Evolutionary conservation across 2,113 vertebrate species (phyloP), one percentile per base, ranked within the genome.

Genomic region (Theristicus caerulescens): DNA sequence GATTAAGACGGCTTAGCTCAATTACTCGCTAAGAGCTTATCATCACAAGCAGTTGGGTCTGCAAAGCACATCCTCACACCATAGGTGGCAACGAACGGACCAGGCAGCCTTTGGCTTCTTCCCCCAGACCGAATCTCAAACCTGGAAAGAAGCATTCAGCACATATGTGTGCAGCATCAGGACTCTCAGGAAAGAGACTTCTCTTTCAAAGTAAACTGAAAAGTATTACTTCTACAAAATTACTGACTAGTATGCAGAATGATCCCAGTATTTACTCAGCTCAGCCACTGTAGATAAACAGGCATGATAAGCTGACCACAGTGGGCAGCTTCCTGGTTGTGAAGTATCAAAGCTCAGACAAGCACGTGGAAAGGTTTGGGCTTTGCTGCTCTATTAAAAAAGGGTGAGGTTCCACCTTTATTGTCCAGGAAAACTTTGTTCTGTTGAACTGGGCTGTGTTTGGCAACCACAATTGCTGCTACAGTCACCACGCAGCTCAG

Each of bases 31-130:
- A 34, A 55, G 24, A 57, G 58, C 10, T 29, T 54, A 31, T 54
- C 16, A 6, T 34, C 42, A 22, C 18, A 34, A 32, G 65, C 18
- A 32, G 59, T 49, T 42, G 25, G 17, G 32, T 40, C 47, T 82
- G 71, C 49, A 42, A 16, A 42, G 22, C 61, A 26, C 54, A 49
- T 47, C 64, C 46, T 40, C 42, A 67, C 24, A 14, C 47, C 27
- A 3, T 0, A 27, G 70, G 25, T 36, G 18, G 54, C 36, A 78
- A n/a, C 0, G 2, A 42, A 24, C 0, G 11, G 49, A 34, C 21
- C 54, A 69, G 16, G 38, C 7, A 72, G 44, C n/a, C 44, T 76
- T 51, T 11, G 25, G 32, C 34, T 82, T 51, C 46, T 40, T 77
- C 25, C 59, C 54, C 5, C 13, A 69, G 54, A 4, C 47, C 58